Conservation (phyloP, 2,888 invertebrate species). For the Chloromyia formosa region DNA sequence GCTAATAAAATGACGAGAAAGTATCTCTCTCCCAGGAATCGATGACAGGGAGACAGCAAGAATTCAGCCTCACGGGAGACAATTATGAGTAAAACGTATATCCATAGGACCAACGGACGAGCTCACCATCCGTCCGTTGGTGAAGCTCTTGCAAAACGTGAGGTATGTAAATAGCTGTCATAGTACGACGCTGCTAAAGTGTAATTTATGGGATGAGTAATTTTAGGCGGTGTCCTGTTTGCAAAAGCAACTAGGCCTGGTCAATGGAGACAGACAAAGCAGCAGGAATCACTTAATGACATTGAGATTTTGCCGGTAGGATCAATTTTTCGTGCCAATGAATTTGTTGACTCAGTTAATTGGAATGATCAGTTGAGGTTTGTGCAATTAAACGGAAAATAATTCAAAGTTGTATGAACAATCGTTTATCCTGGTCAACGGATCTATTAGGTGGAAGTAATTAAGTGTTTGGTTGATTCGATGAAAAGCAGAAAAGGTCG, state of each 20-base stretch:
- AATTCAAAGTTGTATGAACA: background rate
- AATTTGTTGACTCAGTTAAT: slow-evolving; percentile 29
- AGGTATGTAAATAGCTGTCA: too few species aligned
- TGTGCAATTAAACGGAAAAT: slow-evolving; percentile 23
- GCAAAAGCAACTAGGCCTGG: background rate
- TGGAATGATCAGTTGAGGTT: slow-evolving; percentile 33
- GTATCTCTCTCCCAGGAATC: background rate
- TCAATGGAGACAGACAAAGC: background rate
- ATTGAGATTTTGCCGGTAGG: slow-evolving; percentile 1
- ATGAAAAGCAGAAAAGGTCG: too few species aligned
- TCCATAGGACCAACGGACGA: too few species aligned
- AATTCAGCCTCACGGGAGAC: too few species aligned
- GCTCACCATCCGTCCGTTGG: too few species aligned
- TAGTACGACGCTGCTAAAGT: slow-evolving; percentile 6
- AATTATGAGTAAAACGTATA: too few species aligned
- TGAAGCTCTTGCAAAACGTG: too few species aligned
- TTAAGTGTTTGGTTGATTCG: too few species aligned
- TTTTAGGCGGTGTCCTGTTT: background rate
- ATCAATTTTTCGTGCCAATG: slow-evolving; percentile 32
- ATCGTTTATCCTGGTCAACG: too few species aligned
- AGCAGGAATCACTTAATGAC: slow-evolving; percentile 34
- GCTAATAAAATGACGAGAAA: background rate
- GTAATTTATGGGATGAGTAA: slow-evolving; percentile 22
- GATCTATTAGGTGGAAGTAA: too few species aligned
- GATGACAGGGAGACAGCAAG: background rate